These are phyloP conservation scores for Centrocercus urophasianus DNA, from an alignment of 2,113 vertebrate genomes.

Conservation along the genomic window DNA sequence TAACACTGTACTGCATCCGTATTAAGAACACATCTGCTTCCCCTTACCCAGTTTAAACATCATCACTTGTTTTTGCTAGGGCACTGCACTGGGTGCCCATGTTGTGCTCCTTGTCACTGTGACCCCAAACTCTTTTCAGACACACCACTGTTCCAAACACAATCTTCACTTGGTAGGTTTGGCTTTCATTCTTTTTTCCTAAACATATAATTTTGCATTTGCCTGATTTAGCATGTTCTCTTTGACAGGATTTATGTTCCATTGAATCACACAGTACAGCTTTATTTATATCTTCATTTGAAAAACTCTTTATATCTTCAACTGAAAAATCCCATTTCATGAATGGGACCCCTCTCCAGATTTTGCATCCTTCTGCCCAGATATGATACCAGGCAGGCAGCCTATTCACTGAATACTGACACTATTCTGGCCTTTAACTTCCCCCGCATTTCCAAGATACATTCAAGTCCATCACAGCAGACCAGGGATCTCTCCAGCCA, in stretches of 20 bases:
- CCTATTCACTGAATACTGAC: background rate
- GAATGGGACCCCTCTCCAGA: background rate
- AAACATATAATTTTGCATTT: background rate
- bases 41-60: background rate
- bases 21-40: background rate
- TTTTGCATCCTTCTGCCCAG: background rate
- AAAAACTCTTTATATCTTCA: no score
- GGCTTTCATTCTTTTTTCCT: background rate
- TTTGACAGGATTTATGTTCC: conserved; percentile 23
- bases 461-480: conserved; percentile 44
- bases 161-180: background rate
- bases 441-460: background rate
- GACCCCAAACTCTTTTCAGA: background rate
- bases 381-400: background rate
- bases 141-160: background rate
- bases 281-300: conserved; percentile 36
- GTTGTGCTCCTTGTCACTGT: background rate
- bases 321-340: background rate
- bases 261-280: background rate
- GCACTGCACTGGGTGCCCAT: background rate
- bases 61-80: background rate
- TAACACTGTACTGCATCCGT: background rate
- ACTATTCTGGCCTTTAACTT: background rate
- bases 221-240: background rate
- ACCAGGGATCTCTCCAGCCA: conserved; percentile 46